Conservation (phyloP, 2,797 vertebrate species). For the Chloroceryle inda region DNA sequence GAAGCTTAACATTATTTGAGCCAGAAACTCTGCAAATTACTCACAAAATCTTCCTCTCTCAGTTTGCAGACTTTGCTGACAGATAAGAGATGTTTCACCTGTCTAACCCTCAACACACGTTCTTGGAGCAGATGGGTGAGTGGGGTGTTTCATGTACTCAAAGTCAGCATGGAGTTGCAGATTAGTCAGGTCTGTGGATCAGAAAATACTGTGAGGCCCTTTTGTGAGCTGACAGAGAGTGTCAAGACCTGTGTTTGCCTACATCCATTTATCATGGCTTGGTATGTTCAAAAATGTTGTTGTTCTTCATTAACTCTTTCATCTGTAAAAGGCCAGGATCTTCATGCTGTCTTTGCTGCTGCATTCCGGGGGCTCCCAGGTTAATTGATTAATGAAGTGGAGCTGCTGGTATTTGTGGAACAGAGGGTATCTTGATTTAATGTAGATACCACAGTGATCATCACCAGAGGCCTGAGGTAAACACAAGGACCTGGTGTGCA, state of each 20-base stretch:
- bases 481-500: background rate
- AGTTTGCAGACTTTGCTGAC: constrained; percentile 6
- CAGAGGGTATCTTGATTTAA: constrained; percentile 27
- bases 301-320: constrained; percentile 50
- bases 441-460: background rate
- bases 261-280: constrained; percentile 63
- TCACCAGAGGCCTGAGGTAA: background rate
- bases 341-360: background rate
- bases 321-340: constrained; percentile 6
- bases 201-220: background rate
- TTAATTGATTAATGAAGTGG: constrained; percentile 59
- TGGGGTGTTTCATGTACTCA: background rate
- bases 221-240: constrained; percentile 21
- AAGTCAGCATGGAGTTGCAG: background rate
- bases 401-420: constrained; percentile 27
- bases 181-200: background rate
- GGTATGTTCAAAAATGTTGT: constrained; percentile 47
- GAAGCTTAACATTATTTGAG: background rate
- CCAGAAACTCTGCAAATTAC: constrained; percentile 20
- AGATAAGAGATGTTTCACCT: constrained; percentile 39
- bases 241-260: constrained; percentile 66
- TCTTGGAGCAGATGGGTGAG: constrained; percentile 10
- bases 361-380: background rate
- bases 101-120: constrained; percentile 28
- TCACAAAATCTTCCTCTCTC: background rate